A percentile compares a stretch with the other conserved stretches of the same genome.
Evolutionary conservation across 2,113 vertebrate species (phyloP).

Genomic region (Clarias macrocephalus): DNA sequence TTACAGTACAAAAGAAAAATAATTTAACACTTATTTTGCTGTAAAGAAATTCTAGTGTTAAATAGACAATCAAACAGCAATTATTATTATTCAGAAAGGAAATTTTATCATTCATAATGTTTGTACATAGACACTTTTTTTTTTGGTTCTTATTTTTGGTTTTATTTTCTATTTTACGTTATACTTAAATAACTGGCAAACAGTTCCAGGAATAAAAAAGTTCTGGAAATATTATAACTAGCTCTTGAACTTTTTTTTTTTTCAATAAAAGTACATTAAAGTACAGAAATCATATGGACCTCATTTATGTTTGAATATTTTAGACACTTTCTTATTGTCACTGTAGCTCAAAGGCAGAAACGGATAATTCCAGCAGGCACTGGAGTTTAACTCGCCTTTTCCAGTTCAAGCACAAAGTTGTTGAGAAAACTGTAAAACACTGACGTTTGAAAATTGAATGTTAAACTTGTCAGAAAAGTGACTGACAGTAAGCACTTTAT

Average conservation of each 20-base stretch:
- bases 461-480: background rate
- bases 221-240: slow-evolving; percentile 49
- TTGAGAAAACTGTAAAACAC: background rate
- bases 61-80: slow-evolving; percentile 55
- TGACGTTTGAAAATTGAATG: background rate
- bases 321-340: background rate
- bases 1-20: slow-evolving; percentile 19
- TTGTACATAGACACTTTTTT: slow-evolving; percentile 58
- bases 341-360: background rate
- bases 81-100: slow-evolving; percentile 44
- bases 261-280: background rate
- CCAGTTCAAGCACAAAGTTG: background rate
- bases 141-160: slow-evolving; percentile 45
- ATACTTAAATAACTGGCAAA: slow-evolving; percentile 51
- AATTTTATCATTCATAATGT: slow-evolving; percentile 55
- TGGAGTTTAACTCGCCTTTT: background rate
- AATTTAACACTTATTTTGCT: slow-evolving; percentile 36
- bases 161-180: slow-evolving; percentile 58
- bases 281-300: background rate
- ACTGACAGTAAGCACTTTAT: too few relatives aligned
- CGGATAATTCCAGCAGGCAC: background rate
- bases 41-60: slow-evolving; percentile 49
- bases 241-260: background rate
- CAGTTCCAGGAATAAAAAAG: slow-evolving; percentile 57
- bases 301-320: background rate